phyloP scores from a whole-genome alignment of 2,113 vertebrate species.

The Holacanthus passer region DNA sequence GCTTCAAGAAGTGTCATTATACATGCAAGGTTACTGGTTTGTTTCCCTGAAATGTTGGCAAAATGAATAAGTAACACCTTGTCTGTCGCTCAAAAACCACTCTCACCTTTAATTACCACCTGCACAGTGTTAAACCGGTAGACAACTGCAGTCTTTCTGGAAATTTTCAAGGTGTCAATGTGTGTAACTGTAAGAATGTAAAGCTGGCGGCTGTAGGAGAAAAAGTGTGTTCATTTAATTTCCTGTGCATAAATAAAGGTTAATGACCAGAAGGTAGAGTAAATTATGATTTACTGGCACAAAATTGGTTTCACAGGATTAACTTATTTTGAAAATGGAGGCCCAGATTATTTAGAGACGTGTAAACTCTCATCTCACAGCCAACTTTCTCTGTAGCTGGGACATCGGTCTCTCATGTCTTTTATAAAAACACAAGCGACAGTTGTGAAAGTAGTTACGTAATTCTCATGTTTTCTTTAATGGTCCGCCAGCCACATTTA shows the following conservation, averaged over 20 bases:
- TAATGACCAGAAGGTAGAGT: slow-evolving; percentile 39
- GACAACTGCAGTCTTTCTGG: neutral
- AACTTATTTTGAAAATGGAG: slow-evolving; percentile 47
- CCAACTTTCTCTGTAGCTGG: slow-evolving; percentile 42
- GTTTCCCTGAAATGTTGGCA: neutral
- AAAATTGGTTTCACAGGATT: slow-evolving; percentile 50
- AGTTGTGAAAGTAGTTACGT: slow-evolving; percentile 49
- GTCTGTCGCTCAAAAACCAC: neutral
- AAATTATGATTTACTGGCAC: slow-evolving; percentile 44
- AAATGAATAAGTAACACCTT: neutral
- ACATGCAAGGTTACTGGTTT: neutral
- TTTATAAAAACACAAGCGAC: slow-evolving; percentile 52
- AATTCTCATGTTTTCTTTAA: slow-evolving; percentile 51
- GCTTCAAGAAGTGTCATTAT: neutral
- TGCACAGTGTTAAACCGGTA: neutral
- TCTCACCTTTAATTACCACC: neutral
- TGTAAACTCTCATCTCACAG: slow-evolving; percentile 50
- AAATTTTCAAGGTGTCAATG: slow-evolving; percentile 26
- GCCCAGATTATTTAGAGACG: slow-evolving; percentile 51
- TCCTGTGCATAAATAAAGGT: slow-evolving; percentile 45
- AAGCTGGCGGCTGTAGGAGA: slow-evolving; percentile 17
- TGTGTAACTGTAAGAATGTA: slow-evolving; percentile 15
- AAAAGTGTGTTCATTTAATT: slow-evolving; percentile 37
- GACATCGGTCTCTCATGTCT: slow-evolving; percentile 34
- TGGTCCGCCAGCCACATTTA: slow-evolving; percentile 36